phyloP scores from a whole-genome alignment of 1,140 invertebrate genomes.

The Ooceraea biroi region DNA sequence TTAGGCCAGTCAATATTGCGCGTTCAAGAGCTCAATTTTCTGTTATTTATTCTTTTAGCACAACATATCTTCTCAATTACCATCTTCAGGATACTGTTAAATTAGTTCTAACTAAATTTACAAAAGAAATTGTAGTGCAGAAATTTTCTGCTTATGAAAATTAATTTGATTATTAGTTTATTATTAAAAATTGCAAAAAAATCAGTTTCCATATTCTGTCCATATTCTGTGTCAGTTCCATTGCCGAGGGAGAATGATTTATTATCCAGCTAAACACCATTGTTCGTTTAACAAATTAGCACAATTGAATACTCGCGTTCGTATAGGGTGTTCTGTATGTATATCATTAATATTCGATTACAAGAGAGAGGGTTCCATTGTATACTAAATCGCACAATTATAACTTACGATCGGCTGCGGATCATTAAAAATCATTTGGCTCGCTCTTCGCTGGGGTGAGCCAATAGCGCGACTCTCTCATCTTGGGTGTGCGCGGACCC shows the following conservation, averaged over 20 bases:
- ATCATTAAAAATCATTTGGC: constrained; percentile 14
- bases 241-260: not conserved
- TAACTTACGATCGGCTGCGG: constrained; percentile 36
- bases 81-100: not conserved
- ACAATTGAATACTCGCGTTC: constrained; percentile 24
- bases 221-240: not conserved
- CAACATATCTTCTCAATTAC: not conserved
- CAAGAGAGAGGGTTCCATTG: constrained; percentile 30
- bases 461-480: constrained; percentile 15
- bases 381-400: constrained; percentile 51
- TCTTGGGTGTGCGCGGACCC: constrained; percentile 21
- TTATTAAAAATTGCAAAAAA: not conserved
- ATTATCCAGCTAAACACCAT: not conserved
- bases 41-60: not conserved
- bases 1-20: not conserved
- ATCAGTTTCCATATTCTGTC: not conserved
- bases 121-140: too few species aligned
- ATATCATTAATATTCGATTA: constrained; percentile 47
- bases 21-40: not conserved
- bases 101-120: too few species aligned
- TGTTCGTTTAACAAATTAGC: not conserved
- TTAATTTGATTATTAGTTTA: not conserved
- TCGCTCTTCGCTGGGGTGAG: not conserved
- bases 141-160: too few species aligned
- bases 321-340: constrained; percentile 14